Evolutionary conservation across 1,140 invertebrate species (phyloP), one percentile per base, ranked within the genome.

Genomic region (Bombus polaris): DNA sequence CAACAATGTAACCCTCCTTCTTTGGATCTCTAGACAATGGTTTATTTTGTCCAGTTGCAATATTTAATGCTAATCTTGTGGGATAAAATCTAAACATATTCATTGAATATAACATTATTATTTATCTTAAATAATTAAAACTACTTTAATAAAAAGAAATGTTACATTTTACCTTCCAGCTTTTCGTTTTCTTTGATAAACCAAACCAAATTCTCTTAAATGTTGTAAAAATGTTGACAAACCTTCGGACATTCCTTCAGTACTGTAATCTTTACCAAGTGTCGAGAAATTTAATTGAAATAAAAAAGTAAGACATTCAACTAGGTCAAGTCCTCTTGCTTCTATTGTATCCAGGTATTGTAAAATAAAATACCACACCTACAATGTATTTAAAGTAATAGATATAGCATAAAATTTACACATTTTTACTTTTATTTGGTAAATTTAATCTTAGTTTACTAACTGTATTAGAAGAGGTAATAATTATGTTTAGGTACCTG

Each of bases 251-350:
- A 99, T 98, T 22, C 98, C 98, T 93, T 99, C 98, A 22, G 98
- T 99, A 91, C 98, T 99, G 93, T 99, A 99, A 95, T 99, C 98
- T 96, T 98, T 99, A 78, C 99, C 99, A 42, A 99, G 96, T 1
- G 98, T 99, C 74, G 98, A 98, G 95, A 99, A 99, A 95, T 98
- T 99, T 72, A 99, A 96, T 96, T 99, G 98, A 94, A 99, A 99
- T 12, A 99, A 94, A 95, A 99, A 99, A 28, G 98, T 98, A 22
- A 99, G 96, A 95, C 98, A 99, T 93, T 99, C 98, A 0, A 98
- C 98, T 12, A 99, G 96, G 93, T 98, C 97, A 75, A 99, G 95
- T 25, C 97, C 98, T 89, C 98, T 96, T 88, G 97, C 96, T 95
- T 98, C 97, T 25, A 98, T 97, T 22, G 98, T 99, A 90, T 99